These are phyloP conservation scores for Apamea sordens DNA, from an alignment of 2,888 invertebrate genomes.

Conservation along the genomic window DNA sequence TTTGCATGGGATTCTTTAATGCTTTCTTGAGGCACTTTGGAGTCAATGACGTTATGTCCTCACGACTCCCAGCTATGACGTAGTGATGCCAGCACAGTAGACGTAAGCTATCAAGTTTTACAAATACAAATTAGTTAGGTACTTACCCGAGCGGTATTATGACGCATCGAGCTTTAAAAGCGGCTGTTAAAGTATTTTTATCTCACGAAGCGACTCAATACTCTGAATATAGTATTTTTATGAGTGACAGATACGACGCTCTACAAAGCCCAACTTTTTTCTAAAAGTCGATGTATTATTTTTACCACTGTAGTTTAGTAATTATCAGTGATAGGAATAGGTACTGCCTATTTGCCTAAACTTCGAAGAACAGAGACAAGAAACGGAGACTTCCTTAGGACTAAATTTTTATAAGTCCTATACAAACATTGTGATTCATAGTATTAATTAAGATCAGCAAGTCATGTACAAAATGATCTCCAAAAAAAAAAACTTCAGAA, in stretches of 20 bases:
- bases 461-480: too few species aligned
- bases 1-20: constrained; percentile 71
- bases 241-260: neutral
- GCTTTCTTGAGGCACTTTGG: constrained; percentile 72
- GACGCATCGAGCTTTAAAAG: constrained; percentile 5
- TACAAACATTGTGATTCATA: too few species aligned
- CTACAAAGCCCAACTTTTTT: neutral
- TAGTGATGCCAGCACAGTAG: constrained; percentile 60
- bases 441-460: too few species aligned
- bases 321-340: too few species aligned
- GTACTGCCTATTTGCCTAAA: too few species aligned
- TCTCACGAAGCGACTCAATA: neutral
- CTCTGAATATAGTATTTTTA: too few species aligned
- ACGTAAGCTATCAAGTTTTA: constrained; percentile 52
- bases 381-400: too few species aligned
- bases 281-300: too few species aligned
- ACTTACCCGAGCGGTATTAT: neutral
- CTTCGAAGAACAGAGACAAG: too few species aligned
- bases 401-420: too few species aligned
- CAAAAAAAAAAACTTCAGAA: too few species aligned
- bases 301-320: neutral
- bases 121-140: neutral
- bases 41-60: constrained; percentile 87
- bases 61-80: constrained; percentile 79
- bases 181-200: neutral